A percentile compares a stretch with the other conserved stretches of the same genome.
Evolutionary conservation across 1,140 invertebrate genomes (phyloP).

Genomic region (Drosophila bocqueti): DNA sequence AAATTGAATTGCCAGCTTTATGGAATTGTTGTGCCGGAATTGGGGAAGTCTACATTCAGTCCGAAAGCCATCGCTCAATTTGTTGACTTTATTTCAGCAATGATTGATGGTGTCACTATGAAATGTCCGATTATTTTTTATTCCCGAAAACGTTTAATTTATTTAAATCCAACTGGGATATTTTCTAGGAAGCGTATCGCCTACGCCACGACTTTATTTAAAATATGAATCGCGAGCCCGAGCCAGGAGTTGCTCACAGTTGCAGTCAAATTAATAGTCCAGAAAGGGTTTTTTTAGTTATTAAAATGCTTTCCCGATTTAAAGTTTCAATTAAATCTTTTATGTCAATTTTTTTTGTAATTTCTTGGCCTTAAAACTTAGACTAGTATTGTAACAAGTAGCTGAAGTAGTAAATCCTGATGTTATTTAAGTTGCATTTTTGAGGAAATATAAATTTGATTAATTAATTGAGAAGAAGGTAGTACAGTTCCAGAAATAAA

Average conservation of each 20-base stretch:
- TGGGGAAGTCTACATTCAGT: slow-evolving; percentile 7
- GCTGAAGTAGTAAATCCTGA: too few species aligned
- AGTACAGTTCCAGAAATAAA: too few species aligned
- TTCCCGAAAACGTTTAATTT: not conserved
- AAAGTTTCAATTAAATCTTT: not conserved
- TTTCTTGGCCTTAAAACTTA: too few species aligned
- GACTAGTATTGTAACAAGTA: too few species aligned
- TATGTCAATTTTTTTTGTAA: not conserved
- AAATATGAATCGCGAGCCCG: not conserved
- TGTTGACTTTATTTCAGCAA: slow-evolving; percentile 43
- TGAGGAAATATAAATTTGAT: too few species aligned
- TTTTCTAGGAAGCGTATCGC: not conserved
- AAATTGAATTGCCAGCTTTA: slow-evolving; percentile 48
- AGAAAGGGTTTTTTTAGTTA: too few species aligned
- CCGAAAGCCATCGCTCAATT: slow-evolving; percentile 58
- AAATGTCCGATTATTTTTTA: slow-evolving; percentile 14
- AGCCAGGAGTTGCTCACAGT: not conserved
- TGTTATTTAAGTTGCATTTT: too few species aligned
- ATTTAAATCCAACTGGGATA: not conserved
- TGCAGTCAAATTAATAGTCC: not conserved
- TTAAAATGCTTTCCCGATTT: not conserved
- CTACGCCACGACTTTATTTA: slow-evolving; percentile 5
- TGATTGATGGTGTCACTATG: slow-evolving; percentile 21
- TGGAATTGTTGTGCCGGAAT: slow-evolving; percentile 1
- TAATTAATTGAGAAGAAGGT: too few species aligned